A percentile compares a stretch with the other conserved stretches of the same genome.
These are phyloP conservation scores for Leptogaster cylindrica DNA, from an alignment of 2,888 invertebrate genomes.

Conservation along the genomic window DNA sequence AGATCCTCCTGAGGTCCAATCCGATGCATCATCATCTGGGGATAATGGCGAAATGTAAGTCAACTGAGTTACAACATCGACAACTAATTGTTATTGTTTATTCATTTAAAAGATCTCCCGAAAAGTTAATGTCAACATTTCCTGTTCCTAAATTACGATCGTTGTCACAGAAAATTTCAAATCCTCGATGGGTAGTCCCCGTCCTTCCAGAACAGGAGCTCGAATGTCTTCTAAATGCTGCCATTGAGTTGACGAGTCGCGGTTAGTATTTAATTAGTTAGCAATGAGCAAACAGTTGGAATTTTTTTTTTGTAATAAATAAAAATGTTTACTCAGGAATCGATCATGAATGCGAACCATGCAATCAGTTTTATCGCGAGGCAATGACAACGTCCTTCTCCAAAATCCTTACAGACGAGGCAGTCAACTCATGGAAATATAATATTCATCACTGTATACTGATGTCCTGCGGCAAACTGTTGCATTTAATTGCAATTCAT, in stretches of 20 bases:
- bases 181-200: slow-evolving; percentile 96
- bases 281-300: not conserved
- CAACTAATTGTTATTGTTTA: not conserved
- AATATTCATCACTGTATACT: slow-evolving; percentile 96
- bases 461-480: slow-evolving; percentile 88
- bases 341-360: slow-evolving; percentile 86
- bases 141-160: slow-evolving; percentile 85
- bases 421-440: slow-evolving; percentile 96
- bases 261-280: slow-evolving; percentile 64
- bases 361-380: slow-evolving; percentile 94
- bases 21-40: slow-evolving; percentile 49
- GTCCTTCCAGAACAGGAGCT: slow-evolving; percentile 96
- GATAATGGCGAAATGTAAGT: slow-evolving; percentile 48
- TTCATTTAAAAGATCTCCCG: slow-evolving; percentile 54
- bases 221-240: slow-evolving; percentile 86
- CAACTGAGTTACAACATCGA: not conserved
- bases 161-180: slow-evolving; percentile 94
- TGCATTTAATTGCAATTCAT: slow-evolving; percentile 92
- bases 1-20: slow-evolving; percentile 49
- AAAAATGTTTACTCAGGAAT: slow-evolving; percentile 67
- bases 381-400: slow-evolving; percentile 93
- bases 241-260: slow-evolving; percentile 84
- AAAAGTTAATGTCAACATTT: slow-evolving; percentile 66
- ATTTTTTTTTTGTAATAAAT: slow-evolving; percentile 15
- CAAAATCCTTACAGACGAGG: slow-evolving; percentile 96